Evolutionary conservation across 1,140 invertebrate genomes (phyloP), one percentile per base, ranked within the genome.

Genomic region (Stegodyphus mimosarum): DNA sequence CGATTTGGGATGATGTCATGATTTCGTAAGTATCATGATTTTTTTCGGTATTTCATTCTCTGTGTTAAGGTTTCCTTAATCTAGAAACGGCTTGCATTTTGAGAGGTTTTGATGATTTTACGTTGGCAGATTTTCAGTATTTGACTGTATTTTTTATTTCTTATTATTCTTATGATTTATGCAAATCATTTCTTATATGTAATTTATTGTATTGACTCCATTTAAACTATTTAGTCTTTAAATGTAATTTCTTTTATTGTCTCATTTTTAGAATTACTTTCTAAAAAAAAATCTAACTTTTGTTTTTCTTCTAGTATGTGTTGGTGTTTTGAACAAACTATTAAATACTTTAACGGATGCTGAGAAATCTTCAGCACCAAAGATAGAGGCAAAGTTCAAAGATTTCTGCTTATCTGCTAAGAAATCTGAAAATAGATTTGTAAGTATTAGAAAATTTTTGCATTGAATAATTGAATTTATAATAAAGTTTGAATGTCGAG

Each of bases 381-480:
- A 93, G 85, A 98, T 99, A 88, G 97, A 98, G 91, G 89, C 91
- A 7, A 93, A 93, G 88, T 98, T 99, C 89, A 95, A 93, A 90
- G 94, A 95, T 87, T 97, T 94, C 89, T 99, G 98, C 91, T 95
- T 95, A 91, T 91, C 91, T 50, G 91, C 94, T 6, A 98, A 95
- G 90, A 94, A 94, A 88, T 97, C 97, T 90, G 97, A 99, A 90
- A 95, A 99, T 89, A 94, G 97, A 93, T 97, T 99, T 91, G 96
- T 97, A 93, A 95, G 95, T 94, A 33, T 33, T 33, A 33, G 33
- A 33, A 33, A 33, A 1, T 33, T 33, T 33, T 33, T 33, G 33
- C 33, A 33, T 33, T 33, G 33, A 33, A 33, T 33, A 33, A 33
- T 33, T 33, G 33, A 33, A 33, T 1, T 33, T 33, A 33, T 33